Percentiles rank a stretch among this genome's conserved stretches.
Conservation (phyloP, 2,888 invertebrate genomes). For the Dasysyrphus tricinctus region DNA sequence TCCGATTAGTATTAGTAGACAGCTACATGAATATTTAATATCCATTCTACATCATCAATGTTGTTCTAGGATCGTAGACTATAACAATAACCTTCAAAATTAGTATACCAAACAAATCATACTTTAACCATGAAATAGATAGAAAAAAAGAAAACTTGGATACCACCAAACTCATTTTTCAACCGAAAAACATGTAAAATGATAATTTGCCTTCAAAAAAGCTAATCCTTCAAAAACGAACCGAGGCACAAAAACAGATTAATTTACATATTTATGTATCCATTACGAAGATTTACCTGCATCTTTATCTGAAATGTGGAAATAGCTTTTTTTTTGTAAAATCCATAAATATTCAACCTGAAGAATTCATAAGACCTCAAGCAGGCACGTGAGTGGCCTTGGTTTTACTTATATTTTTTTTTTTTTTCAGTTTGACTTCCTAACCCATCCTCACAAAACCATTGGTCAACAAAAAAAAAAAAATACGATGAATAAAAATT, state of each 20-base stretch:
- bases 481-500: constrained; percentile 25
- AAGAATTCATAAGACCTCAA: constrained; percentile 63
- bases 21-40: too few species aligned
- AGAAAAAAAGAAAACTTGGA: background rate
- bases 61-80: background rate
- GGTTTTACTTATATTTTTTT: background rate
- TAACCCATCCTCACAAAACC: background rate
- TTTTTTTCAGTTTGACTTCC: background rate
- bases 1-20: too few species aligned
- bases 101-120: constrained; percentile 4
- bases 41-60: background rate
- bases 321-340: constrained; percentile 45
- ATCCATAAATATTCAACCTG: constrained; percentile 69
- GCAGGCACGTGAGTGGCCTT: constrained; percentile 36
- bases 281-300: constrained; percentile 68
- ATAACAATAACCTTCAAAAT: background rate
- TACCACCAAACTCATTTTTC: constrained; percentile 3
- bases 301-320: constrained; percentile 52
- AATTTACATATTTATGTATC: constrained; percentile 70
- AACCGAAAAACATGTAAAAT: constrained; percentile 16
- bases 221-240: constrained; percentile 43
- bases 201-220: constrained; percentile 24
- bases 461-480: constrained; percentile 18
- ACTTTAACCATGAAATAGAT: background rate
- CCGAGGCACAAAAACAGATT: constrained; percentile 59